phyloP scores from a whole-genome alignment of 2,888 invertebrate species.

The Hoplodrina ambigua region DNA sequence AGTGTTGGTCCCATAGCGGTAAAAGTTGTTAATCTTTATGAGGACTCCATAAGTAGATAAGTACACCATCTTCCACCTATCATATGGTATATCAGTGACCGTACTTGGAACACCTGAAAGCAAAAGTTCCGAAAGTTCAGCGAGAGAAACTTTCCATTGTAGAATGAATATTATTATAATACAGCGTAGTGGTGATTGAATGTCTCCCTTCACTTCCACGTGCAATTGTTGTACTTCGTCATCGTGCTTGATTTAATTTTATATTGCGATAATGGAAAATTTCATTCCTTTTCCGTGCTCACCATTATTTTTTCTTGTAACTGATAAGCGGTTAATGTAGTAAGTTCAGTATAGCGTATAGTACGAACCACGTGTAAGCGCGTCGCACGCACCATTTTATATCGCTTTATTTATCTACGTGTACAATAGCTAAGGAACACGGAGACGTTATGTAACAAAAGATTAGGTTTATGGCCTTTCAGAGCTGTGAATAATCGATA shows the following conservation, averaged over 20 bases:
- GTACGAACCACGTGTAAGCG: constrained; percentile 75
- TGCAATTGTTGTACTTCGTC: constrained; percentile 68
- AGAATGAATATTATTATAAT: constrained; percentile 42
- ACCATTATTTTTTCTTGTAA: constrained; percentile 78
- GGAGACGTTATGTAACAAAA: constrained; percentile 73
- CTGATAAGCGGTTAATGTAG: constrained; percentile 79
- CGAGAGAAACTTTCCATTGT: constrained; percentile 15
- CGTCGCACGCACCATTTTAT: constrained; percentile 69
- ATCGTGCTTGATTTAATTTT: constrained; percentile 77
- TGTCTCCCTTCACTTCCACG: constrained; percentile 71
- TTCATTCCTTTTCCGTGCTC: constrained; percentile 83
- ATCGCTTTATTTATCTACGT: constrained; percentile 61
- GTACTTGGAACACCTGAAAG: constrained; percentile 8
- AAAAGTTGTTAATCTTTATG: too few species aligned
- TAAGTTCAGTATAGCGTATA: constrained; percentile 70
- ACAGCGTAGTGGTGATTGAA: constrained; percentile 65
- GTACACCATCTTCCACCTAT: too few species aligned
- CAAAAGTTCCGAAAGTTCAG: constrained; percentile 23
- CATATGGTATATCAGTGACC: too few species aligned
- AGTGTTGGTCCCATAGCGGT: too few species aligned
- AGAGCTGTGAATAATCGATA: constrained; percentile 79
- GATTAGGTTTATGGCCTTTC: constrained; percentile 75
- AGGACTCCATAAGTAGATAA: too few species aligned
- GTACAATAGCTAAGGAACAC: constrained; percentile 56
- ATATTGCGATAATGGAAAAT: constrained; percentile 79